A percentile compares a stretch with the other conserved stretches of the same genome.
Conservation (phyloP, 2,797 vertebrate species). For the Lacerta agilis region DNA sequence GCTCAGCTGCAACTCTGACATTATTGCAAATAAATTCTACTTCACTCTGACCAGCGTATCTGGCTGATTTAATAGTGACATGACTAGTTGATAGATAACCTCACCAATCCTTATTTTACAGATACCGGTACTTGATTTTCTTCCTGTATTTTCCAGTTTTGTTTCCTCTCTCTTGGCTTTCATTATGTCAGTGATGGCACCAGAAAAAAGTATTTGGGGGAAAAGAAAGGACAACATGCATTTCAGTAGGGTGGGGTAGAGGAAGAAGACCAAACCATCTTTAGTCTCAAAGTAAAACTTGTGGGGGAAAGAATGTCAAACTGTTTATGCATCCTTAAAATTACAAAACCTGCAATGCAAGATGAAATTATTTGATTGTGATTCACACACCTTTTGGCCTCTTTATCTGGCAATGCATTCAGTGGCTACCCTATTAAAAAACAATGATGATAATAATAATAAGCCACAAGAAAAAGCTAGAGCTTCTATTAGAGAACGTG, state of each 20-base stretch:
- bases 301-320: not conserved
- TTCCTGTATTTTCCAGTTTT: not conserved
- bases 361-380: not conserved
- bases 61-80: too few relatives aligned
- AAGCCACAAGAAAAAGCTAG: not conserved
- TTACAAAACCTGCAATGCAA: not conserved
- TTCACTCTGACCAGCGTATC: not conserved
- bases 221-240: not conserved
- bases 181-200: not conserved
- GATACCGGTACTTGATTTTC: not conserved
- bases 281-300: not conserved
- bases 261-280: not conserved
- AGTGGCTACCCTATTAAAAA: not conserved
- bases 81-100: too few relatives aligned
- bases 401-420: not conserved
- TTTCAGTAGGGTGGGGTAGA: not conserved
- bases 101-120: not conserved
- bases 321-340: not conserved
- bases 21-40: not conserved
- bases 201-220: not conserved
- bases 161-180: not conserved
- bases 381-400: not conserved
- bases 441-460: not conserved
- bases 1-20: not conserved
- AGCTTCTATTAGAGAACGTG: not conserved